Percentiles rank a stretch among this genome's conserved stretches.
Evolutionary conservation across 2,888 invertebrate genomes (phyloP).

Genomic region (Noctua fimbriata): DNA sequence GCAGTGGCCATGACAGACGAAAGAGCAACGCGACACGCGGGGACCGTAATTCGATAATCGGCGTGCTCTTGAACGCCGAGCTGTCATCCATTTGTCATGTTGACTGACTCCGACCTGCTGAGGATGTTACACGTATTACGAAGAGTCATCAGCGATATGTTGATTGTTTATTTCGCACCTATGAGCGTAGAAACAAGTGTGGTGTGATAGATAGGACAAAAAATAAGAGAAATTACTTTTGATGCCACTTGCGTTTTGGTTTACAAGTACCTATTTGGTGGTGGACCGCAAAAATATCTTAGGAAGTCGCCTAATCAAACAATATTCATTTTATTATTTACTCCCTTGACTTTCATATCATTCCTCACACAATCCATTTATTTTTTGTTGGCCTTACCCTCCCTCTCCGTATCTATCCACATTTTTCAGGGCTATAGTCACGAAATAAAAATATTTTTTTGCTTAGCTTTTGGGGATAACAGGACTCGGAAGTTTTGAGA

Average conservation of each 20-base stretch:
- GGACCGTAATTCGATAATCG: conserved; percentile 89
- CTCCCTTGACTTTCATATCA: not conserved
- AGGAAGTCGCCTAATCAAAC: not conserved
- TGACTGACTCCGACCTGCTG: conserved; percentile 71
- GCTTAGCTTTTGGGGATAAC: too few species aligned
- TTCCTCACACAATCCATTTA: too few species aligned
- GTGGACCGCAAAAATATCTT: not conserved
- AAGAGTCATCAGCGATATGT: conserved; percentile 54
- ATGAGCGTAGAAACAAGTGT: conserved; percentile 39
- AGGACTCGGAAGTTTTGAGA: not conserved
- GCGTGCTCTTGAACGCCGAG: conserved; percentile 86
- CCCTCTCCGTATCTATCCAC: not conserved
- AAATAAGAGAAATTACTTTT: not conserved
- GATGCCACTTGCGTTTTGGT: not conserved
- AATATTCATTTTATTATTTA: not conserved
- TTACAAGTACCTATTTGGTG: not conserved
- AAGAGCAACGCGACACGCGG: conserved; percentile 85
- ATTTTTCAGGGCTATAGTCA: not conserved
- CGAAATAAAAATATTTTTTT: too few species aligned
- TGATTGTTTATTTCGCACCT: conserved; percentile 44
- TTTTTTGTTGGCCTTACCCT: too few species aligned
- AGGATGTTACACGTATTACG: conserved; percentile 60
- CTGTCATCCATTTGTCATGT: conserved; percentile 83
- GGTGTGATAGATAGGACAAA: not conserved
- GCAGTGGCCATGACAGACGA: conserved; percentile 87